Base-by-base conservation (phyloP, 1,140 invertebrate species). In the Riptortus pedestris region DNA sequence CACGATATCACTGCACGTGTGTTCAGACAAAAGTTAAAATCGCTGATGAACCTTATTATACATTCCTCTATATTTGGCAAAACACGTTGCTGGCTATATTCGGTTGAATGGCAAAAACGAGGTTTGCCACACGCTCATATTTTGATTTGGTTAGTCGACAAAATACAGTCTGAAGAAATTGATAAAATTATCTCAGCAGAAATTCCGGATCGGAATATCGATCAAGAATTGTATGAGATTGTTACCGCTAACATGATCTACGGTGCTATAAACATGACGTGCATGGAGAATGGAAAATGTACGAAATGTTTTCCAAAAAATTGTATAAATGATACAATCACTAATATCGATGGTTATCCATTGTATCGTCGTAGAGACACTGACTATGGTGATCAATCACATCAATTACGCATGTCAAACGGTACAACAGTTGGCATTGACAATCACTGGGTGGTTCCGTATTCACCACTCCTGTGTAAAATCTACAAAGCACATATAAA, bases 381-480 rank as follows among this genome's bases (percentile, higher is more conserved):
- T 31, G 59, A 33, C 9, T 63, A 69, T 26, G 63, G 59, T 27
- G 67, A 67, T 2, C 45, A 52, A 22, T 47, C 60, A 28, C 16
- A 9, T 16, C 7, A 5, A 5, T n/a, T n/a, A n/a, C n/a, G n/a
- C n/a, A n/a, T n/a, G n/a, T n/a, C n/a, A n/a, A n/a, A n/a, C n/a
- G n/a, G 16, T 38, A 16, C 33, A 16, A 38, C 16, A 9, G 28
- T 72, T n/a, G 48, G 61, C 52, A 52, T 73, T 33, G 70, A 74
- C 31, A 74, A 74, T 64, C 28, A 69, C 16, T 76, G 72, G 73
- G 69, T 77, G 9, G 74, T 76, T 52, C 73, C 75, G 29, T 76
- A 74, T 68, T 69, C 68, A 58, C 72, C 72, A 20, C 27, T 75
- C 11, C 66, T 76, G 4, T 73, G 51, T 68, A 38, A 67, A 70